Base-by-base conservation (phyloP, 2,888 invertebrate genomes). In the Lycia hirtaria region DNA sequence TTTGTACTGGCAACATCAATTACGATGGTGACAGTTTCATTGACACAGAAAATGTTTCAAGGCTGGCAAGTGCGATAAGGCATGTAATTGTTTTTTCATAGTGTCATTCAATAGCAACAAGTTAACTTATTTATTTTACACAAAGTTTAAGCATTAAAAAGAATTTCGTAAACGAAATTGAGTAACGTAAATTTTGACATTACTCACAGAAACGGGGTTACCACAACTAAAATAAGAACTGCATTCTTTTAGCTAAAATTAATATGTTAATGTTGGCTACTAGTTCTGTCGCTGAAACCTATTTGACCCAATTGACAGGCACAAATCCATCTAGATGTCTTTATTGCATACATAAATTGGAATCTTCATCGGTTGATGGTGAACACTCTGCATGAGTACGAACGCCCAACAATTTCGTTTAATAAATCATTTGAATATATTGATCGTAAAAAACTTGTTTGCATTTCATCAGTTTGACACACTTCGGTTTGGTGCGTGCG, bases 361-460 rank as follows among this genome's bases (percentile, higher is more conserved):
- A 51, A 44, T 58, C 58, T 49, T 48, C 43, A 51, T 28, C 59
- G 45, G 49, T 19, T 50, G 12, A 57, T 38, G 47, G 41, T 40
- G 28, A 30, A 12, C 35, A 48, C 30, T 44, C 50, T 15, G 56
- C 50, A 55, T 52, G 48, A 50, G 54, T 44, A 19, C 44, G 55
- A 22, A 62, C 48, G 54, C 59, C 61, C 51, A 54, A 41, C 59
- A 44, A 64, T 62, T 64, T 62, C 55, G 52, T 49, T 59, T 43
- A 60, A 62, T 62, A 60, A 62, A 62, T 64, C 59, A 64, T 61
- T 62, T 33, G 43, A 62, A 52, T 60, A 55, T 55, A 60, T 50
- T 57, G 62, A 53, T 62, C 56, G 62, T 64, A 55, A 62, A 59
- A 62, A 56, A 50, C 63, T 45, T 59, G 62, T 64, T 64, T 64